phyloP scores from a whole-genome alignment of 2,797 vertebrate species.

The Xiphorhynchus erythropygius region DNA sequence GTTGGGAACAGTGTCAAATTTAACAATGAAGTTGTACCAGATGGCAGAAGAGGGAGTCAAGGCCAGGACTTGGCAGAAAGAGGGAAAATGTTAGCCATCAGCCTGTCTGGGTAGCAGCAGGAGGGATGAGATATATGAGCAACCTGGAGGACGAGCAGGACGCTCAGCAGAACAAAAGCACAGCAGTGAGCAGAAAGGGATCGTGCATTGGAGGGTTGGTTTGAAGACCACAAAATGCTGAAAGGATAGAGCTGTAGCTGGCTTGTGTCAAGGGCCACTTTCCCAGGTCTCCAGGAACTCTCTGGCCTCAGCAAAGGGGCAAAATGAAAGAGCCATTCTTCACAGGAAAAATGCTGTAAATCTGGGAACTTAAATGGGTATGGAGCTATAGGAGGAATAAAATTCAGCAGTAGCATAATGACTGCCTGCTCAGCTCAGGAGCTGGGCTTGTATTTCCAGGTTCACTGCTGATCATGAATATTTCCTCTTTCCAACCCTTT shows the following conservation, averaged over 20 bases:
- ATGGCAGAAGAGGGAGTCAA: conserved; percentile 51
- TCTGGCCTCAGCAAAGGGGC: background rate
- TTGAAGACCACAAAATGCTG: background rate
- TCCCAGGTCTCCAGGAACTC: background rate
- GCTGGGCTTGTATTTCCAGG: background rate
- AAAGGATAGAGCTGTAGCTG: background rate
- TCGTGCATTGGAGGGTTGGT: background rate
- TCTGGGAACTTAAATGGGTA: background rate
- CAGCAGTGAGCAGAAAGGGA: background rate
- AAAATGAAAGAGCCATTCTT: background rate
- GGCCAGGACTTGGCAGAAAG: conserved; percentile 47
- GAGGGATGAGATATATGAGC: conserved; percentile 41
- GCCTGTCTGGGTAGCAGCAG: conserved; percentile 43
- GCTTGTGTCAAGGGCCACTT: background rate
- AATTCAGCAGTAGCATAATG: background rate
- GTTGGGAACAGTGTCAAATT: background rate
- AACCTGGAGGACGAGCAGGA: conserved; percentile 38
- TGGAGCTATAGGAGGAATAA: background rate
- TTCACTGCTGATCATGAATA: background rate
- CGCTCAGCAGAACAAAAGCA: background rate
- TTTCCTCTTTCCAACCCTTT: background rate
- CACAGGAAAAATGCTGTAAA: background rate
- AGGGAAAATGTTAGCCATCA: conserved; percentile 32
- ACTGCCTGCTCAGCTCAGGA: background rate
- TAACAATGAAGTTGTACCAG: conserved; percentile 52